A percentile compares a stretch with the other conserved stretches of the same genome.
phyloP scores from a whole-genome alignment of 2,888 invertebrate genomes.

The Xanthia icteritia region DNA sequence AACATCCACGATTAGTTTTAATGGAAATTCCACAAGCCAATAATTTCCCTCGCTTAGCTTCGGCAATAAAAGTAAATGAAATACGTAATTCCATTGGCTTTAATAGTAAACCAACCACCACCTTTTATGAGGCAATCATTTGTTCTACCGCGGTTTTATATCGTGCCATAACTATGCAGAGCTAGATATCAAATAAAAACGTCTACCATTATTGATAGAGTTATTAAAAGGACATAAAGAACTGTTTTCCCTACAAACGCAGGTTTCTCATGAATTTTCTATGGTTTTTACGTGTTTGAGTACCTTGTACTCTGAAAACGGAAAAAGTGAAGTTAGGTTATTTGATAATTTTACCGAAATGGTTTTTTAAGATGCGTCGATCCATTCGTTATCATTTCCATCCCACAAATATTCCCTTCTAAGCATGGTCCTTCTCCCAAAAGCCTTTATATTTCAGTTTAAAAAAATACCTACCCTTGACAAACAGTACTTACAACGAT shows the following conservation, averaged over 20 bases:
- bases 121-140: conserved; percentile 45
- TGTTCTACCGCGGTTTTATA: conserved; percentile 36
- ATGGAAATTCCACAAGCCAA: conserved; percentile 19
- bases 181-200: conserved; percentile 1
- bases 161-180: conserved; percentile 31
- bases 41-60: conserved; percentile 42
- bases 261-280: not conserved
- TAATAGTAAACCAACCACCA: conserved; percentile 42
- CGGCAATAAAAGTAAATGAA: conserved; percentile 49
- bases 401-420: not conserved
- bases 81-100: conserved; percentile 45
- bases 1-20: conserved; percentile 9
- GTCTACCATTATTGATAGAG: not conserved
- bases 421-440: not conserved
- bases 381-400: not conserved
- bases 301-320: not conserved
- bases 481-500: not conserved
- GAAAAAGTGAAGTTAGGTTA: not conserved
- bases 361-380: not conserved
- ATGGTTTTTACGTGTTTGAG: not conserved
- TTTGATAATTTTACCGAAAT: not conserved
- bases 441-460: too few relatives aligned
- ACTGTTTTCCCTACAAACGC: not conserved
- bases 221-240: not conserved
- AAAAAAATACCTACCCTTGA: not conserved